phyloP scores from a whole-genome alignment of 1,140 invertebrate genomes.

The Whitmania pigra region DNA sequence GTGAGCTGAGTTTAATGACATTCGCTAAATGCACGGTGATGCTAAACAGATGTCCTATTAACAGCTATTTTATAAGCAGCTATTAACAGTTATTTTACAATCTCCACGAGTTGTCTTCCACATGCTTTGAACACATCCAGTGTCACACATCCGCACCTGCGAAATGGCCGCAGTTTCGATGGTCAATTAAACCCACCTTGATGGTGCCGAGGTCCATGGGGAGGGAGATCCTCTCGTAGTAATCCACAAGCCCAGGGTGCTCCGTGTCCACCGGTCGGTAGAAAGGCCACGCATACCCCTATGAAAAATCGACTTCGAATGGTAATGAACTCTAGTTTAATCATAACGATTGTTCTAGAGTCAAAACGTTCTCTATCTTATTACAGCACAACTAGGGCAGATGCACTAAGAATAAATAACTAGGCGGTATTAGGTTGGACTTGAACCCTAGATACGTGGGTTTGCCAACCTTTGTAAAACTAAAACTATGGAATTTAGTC shows the following conservation, averaged over 20 bases:
- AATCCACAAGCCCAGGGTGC: constrained; percentile 60
- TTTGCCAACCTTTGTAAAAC: neutral
- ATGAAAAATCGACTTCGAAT: too few relatives aligned
- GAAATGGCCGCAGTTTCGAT: neutral
- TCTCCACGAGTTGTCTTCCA: neutral
- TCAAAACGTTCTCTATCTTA: too few relatives aligned
- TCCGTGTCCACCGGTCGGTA: constrained; percentile 25
- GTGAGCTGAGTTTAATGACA: too few relatives aligned
- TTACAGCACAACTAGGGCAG: too few relatives aligned
- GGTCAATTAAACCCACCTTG: constrained; percentile 37
- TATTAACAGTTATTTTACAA: too few relatives aligned
- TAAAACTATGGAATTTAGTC: neutral
- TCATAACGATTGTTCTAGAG: neutral
- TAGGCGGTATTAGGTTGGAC: neutral
- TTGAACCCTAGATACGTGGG: neutral
- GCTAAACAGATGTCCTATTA: too few relatives aligned
- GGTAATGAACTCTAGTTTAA: neutral
- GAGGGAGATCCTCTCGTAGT: constrained; percentile 93
- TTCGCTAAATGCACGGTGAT: too few relatives aligned
- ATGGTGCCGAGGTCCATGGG: constrained; percentile 98
- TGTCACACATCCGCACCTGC: neutral
- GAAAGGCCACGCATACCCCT: constrained; percentile 27
- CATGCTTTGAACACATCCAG: neutral
- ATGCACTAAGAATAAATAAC: neutral
- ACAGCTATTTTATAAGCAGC: too few relatives aligned